These are phyloP conservation scores for Mimumesa dahlbomi DNA, from an alignment of 2,888 invertebrate genomes.

Conservation along the genomic window DNA sequence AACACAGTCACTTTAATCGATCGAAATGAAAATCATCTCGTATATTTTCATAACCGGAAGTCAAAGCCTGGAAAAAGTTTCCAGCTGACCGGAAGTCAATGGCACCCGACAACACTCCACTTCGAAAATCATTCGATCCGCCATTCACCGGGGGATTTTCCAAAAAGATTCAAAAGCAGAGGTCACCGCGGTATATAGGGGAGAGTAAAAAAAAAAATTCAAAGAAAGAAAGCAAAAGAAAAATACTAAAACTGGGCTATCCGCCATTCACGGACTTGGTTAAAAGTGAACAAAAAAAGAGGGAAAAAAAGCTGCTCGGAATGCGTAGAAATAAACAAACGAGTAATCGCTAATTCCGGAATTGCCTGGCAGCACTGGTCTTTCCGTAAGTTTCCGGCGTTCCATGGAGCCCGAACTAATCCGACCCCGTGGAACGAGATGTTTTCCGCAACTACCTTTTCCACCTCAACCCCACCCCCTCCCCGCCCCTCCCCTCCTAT, in stretches of 20 bases:
- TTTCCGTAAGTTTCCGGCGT: slow-evolving; percentile 17
- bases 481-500: background rate
- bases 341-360: slow-evolving; percentile 16
- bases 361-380: slow-evolving; percentile 12
- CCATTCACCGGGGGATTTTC: too few relatives aligned
- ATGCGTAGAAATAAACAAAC: slow-evolving; percentile 21
- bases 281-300: background rate
- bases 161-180: too few relatives aligned
- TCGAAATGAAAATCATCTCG: too few relatives aligned
- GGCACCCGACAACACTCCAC: too few relatives aligned
- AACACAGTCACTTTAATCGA: too few relatives aligned
- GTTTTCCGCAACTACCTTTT: slow-evolving; percentile 39
- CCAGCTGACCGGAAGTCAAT: too few relatives aligned
- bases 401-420: slow-evolving; percentile 29
- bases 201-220: too few relatives aligned
- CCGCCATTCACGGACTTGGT: background rate
- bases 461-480: background rate
- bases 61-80: too few relatives aligned
- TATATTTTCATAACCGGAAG: too few relatives aligned
- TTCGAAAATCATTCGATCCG: too few relatives aligned
- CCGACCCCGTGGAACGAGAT: slow-evolving; percentile 26
- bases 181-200: background rate
- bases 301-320: too few relatives aligned
- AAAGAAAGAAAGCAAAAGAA: too few relatives aligned
- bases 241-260: background rate